A percentile compares a stretch with the other conserved stretches of the same genome.
phyloP scores from a whole-genome alignment of 2,888 invertebrate species.

The Euplagia quadripunctaria region DNA sequence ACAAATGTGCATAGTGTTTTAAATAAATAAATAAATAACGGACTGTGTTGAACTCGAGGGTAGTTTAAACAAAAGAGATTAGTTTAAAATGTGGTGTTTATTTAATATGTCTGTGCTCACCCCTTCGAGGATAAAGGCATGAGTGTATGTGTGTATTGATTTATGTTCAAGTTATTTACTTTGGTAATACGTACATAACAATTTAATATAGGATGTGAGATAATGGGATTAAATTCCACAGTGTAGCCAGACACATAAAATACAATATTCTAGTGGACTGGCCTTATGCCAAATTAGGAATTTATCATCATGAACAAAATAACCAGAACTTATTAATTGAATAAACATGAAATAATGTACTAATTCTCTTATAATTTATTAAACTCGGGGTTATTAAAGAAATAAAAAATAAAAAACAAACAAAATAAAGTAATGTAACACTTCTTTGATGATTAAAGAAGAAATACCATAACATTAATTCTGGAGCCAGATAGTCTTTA shows the following conservation, averaged over 20 bases:
- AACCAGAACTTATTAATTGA: background rate
- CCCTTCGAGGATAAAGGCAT: background rate
- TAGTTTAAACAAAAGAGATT: no score
- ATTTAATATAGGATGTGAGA: conserved; percentile 27
- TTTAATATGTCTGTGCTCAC: background rate
- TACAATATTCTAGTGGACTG: conserved; percentile 52
- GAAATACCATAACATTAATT: background rate
- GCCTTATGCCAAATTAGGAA: conserved; percentile 56
- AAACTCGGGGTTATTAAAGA: background rate
- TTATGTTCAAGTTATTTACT: background rate
- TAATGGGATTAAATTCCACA: conserved; percentile 47
- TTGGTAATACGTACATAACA: background rate
- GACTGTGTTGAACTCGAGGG: no score
- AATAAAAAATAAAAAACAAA: background rate
- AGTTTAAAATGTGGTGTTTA: background rate
- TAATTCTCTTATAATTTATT: background rate
- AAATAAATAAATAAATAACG: no score
- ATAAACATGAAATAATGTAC: background rate
- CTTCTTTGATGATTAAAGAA: no score
- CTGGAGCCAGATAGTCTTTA: background rate
- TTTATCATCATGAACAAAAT: conserved; percentile 28
- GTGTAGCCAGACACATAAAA: conserved; percentile 70
- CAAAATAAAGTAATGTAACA: background rate
- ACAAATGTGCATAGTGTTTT: no score
- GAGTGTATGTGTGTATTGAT: background rate